These are phyloP conservation scores for Augochlorella aurata DNA, from an alignment of 2,888 invertebrate species.

Conservation along the genomic window DNA sequence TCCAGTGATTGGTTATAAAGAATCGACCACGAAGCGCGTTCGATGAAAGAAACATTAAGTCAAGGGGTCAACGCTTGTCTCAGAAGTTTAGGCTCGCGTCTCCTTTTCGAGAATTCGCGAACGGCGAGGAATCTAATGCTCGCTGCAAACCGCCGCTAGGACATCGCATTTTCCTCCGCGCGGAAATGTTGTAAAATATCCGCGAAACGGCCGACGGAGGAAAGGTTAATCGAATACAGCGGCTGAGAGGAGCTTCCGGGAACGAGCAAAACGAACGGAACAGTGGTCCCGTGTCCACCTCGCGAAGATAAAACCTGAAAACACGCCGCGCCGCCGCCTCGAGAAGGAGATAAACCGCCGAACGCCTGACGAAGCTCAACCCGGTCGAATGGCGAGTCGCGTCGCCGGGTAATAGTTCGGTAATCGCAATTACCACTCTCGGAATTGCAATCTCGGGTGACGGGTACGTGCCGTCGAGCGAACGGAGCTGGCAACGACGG, in stretches of 20 bases:
- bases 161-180: conserved; percentile 1
- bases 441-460: conserved; percentile 46
- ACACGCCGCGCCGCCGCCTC: background rate
- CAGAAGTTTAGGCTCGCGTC: background rate
- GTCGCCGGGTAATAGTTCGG: conserved; percentile 34
- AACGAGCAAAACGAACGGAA: background rate
- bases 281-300: background rate
- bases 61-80: background rate
- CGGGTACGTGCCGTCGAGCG: conserved; percentile 24
- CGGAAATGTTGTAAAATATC: conserved; percentile 9
- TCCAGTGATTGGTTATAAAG: background rate
- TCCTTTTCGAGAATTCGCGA: background rate
- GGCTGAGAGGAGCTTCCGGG: conserved; percentile 5
- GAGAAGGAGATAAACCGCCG: background rate
- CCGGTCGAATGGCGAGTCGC: conserved; percentile 6
- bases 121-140: conserved; percentile 5
- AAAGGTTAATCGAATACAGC: conserved; percentile 13
- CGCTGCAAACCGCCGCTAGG: background rate
- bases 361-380: conserved; percentile 4
- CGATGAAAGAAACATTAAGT: background rate
- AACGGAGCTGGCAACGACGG: conserved; percentile 25
- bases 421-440: conserved; percentile 42
- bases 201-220: conserved; percentile 4
- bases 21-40: background rate
- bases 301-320: background rate